Conservation (phyloP, 2,888 invertebrate genomes). For the Dermolepida albohirtum region DNA sequence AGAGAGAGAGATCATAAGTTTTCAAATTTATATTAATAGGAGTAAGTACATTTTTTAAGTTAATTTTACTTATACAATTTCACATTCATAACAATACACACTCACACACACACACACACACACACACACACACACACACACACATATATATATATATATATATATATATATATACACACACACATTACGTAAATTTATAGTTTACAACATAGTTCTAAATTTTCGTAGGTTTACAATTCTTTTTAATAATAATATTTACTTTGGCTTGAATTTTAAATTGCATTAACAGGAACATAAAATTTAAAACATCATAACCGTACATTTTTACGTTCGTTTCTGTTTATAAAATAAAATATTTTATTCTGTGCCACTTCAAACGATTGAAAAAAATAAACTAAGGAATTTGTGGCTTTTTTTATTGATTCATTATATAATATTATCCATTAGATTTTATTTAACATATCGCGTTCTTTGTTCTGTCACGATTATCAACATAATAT, state of each 20-base stretch:
- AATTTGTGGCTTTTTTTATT: slow-evolving; percentile 36
- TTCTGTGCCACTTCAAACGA: slow-evolving; percentile 33
- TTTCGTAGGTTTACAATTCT: not conserved
- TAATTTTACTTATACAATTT: too few relatives aligned
- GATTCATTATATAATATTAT: slow-evolving; percentile 34
- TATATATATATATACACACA: too few relatives aligned
- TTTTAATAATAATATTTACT: slow-evolving; percentile 33
- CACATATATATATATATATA: too few relatives aligned
- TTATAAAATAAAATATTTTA: slow-evolving; percentile 32
- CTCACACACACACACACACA: too few relatives aligned
- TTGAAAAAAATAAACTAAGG: slow-evolving; percentile 24
- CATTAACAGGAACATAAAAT: slow-evolving; percentile 26
- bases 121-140: too few relatives aligned
- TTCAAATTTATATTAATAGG: too few relatives aligned
- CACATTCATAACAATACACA: too few relatives aligned
- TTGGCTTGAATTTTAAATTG: slow-evolving; percentile 23
- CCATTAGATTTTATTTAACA: slow-evolving; percentile 24
- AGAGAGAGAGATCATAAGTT: too few relatives aligned
- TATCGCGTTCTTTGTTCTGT: slow-evolving; percentile 15
- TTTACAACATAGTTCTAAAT: too few relatives aligned
- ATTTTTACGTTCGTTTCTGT: slow-evolving; percentile 19
- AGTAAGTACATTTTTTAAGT: too few relatives aligned
- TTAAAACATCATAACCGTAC: slow-evolving; percentile 28
- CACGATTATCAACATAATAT: slow-evolving; percentile 14
- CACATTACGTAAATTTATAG: too few relatives aligned